Evolutionary conservation across 2,113 vertebrate species (phyloP).

Genomic region (Anas platyrhynchos): DNA sequence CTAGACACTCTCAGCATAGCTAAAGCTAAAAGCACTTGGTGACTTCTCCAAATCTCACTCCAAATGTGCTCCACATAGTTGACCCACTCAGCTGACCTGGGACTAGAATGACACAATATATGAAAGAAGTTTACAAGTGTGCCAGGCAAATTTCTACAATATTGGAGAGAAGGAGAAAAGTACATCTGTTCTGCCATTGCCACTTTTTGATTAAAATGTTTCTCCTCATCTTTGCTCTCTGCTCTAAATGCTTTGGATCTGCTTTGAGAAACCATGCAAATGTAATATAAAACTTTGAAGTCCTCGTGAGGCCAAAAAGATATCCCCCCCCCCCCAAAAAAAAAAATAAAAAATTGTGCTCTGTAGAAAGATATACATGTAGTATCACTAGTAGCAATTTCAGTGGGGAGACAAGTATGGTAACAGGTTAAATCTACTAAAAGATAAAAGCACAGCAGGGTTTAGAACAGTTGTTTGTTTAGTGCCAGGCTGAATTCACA

Average conservation of each 20-base stretch:
- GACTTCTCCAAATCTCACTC: neutral
- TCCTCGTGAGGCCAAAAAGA: neutral
- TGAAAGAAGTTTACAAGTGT: fast-evolving
- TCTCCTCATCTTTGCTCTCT: neutral
- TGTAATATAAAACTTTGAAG: neutral
- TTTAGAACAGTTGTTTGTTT: neutral
- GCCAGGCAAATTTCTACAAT: neutral
- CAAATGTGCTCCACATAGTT: neutral
- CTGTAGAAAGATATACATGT: neutral
- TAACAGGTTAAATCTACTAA: neutral
- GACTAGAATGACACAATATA: neutral
- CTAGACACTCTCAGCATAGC: neutral
- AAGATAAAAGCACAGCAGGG: neutral
- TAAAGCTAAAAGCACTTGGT: neutral
- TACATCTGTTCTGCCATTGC: neutral
- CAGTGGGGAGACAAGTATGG: neutral
- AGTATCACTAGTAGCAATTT: neutral
- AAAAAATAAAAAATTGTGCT: too few species aligned
- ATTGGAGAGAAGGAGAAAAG: neutral
- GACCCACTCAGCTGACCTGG: neutral
- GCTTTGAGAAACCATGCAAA: neutral
- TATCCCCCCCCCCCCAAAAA: too few species aligned
- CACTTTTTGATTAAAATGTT: neutral
- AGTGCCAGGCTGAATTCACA: neutral
- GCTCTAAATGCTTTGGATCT: neutral